Conservation (phyloP, 2,797 vertebrate genomes). For the Naso thynnoides region DNA sequence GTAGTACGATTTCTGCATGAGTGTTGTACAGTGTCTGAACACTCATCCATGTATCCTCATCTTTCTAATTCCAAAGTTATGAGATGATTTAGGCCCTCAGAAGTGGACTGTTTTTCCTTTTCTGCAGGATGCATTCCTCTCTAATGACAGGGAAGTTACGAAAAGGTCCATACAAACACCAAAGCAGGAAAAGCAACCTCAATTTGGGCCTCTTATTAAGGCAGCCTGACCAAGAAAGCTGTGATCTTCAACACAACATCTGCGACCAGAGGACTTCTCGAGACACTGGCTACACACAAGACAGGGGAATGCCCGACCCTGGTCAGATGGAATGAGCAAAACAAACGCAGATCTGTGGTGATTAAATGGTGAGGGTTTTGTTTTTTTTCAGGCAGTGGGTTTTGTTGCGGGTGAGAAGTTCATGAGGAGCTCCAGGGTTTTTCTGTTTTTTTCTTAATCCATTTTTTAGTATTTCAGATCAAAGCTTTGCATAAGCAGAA, state of each 20-base stretch:
- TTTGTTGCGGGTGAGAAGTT: constrained; percentile 45
- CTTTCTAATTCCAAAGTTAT: constrained; percentile 47
- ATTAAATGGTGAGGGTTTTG: constrained; percentile 25
- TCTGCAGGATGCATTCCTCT: constrained; percentile 73
- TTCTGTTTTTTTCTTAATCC: background rate
- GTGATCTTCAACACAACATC: constrained; percentile 57
- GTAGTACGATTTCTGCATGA: background rate
- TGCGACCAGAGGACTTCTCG: constrained; percentile 23
- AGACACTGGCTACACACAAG: background rate
- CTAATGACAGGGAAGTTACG: constrained; percentile 74
- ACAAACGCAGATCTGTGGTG: constrained; percentile 34
- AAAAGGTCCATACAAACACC: constrained; percentile 51
- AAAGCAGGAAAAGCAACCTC: constrained; percentile 56
- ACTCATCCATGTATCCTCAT: constrained; percentile 26
- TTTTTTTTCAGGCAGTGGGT: background rate
- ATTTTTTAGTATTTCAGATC: constrained; percentile 13
- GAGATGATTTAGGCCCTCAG: constrained; percentile 40
- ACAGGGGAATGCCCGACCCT: background rate
- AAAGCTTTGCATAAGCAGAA: constrained; percentile 34
- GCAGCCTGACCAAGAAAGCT: constrained; percentile 15
- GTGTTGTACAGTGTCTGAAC: background rate
- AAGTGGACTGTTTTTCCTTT: constrained; percentile 26
- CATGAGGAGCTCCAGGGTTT: constrained; percentile 13
- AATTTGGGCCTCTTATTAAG: constrained; percentile 67
- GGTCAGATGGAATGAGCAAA: constrained; percentile 10